Evolutionary conservation across 2,113 vertebrate species (phyloP).

Genomic region (Vanacampus margaritifer): DNA sequence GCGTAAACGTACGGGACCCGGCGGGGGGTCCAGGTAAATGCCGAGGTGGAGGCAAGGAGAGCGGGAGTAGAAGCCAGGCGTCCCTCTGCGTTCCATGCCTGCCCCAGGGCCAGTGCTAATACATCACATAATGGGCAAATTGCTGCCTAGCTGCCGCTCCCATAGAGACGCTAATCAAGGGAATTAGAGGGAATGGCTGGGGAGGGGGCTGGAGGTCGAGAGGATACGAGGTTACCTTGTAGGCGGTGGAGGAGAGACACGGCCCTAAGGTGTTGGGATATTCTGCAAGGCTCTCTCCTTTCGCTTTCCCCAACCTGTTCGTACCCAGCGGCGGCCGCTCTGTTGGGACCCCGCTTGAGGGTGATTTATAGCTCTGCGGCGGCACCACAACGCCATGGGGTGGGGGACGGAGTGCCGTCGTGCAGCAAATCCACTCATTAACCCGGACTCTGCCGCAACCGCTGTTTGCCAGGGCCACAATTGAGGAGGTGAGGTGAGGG

Average conservation of each 20-base stretch:
- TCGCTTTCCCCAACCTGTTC: conserved; percentile 40
- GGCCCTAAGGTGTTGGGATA: conserved; percentile 2
- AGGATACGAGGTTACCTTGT: conserved; percentile 47
- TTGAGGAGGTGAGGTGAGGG: conserved; percentile 22
- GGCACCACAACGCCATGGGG: conserved; percentile 71
- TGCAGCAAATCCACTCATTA: conserved; percentile 78
- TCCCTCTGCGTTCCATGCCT: conserved; percentile 66
- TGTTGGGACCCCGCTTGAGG: conserved; percentile 41
- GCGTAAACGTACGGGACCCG: conserved; percentile 20
- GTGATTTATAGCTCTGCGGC: conserved; percentile 80
- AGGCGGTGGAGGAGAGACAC: conserved; percentile 20
- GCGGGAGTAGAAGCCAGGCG: conserved; percentile 51
- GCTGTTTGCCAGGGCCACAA: conserved; percentile 54
- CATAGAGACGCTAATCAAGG: conserved; percentile 75
- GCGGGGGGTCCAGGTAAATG: conserved; percentile 56
- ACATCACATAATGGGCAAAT: conserved; percentile 71
- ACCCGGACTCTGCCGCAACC: conserved; percentile 56
- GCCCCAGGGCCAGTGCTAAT: conserved; percentile 67
- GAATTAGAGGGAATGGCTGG: conserved; percentile 70
- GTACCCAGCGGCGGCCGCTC: conserved; percentile 54
- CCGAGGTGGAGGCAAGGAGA: conserved; percentile 40
- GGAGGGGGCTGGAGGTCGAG: conserved; percentile 55
- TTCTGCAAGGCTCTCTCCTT: conserved; percentile 5
- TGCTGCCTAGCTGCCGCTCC: conserved; percentile 70
- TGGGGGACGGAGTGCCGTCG: conserved; percentile 68